Base-by-base conservation (phyloP, 1,140 invertebrate species). In the Sitobion miscanthi region DNA sequence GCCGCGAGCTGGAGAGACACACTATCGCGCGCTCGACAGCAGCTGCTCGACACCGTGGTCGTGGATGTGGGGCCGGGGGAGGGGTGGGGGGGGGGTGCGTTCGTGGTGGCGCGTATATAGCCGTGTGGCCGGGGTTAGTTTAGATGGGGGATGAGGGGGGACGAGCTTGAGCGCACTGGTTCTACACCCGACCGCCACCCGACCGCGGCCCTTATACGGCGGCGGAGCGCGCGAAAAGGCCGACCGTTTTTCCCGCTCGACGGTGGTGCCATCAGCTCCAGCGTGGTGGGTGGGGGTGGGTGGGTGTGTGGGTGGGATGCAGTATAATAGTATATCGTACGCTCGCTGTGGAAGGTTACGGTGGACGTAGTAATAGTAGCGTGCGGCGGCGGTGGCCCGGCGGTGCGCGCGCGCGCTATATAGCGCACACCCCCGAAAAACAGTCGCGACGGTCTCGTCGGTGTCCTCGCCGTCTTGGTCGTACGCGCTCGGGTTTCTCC, bases 11-110 rank as follows among this genome's bases (percentile, higher is more conserved):
- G 91, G 77, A 52, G 47, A 57, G 69, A 92, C 91, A 92, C 91
- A 92, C 91, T 92, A 77, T 86, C 91, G 49, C 82, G 91, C 82
- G 82, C 91, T 83, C 82, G 91, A 86, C 82, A 86, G 82, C 23
- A 30, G 82, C 82, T 86, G 62, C 62, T 77, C 14, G 62, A 77
- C 62, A 77, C 62, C 62, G 62, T 77, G 62, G 62, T 77, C 62
- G 14, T n/a, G 11, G 11, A 14, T 30, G 25, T 17, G 30, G 0
- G 62, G 8, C 25, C 9, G 20, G 17, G 54, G 21, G 54, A 2
- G 6, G 21, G 21, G 54, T 0, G 6, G 21, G 30, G 57, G 7
- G 62, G 30, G 30, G 62, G 30, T 6, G 62, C 57, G 57, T 57
- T 25, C 57, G 57, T 25, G 62, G 62, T 35, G 62, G 30, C 62